Percentiles rank a stretch among this genome's conserved stretches.
phyloP scores from a whole-genome alignment of 2,113 vertebrate genomes.

The Aphelocoma coerulescens region DNA sequence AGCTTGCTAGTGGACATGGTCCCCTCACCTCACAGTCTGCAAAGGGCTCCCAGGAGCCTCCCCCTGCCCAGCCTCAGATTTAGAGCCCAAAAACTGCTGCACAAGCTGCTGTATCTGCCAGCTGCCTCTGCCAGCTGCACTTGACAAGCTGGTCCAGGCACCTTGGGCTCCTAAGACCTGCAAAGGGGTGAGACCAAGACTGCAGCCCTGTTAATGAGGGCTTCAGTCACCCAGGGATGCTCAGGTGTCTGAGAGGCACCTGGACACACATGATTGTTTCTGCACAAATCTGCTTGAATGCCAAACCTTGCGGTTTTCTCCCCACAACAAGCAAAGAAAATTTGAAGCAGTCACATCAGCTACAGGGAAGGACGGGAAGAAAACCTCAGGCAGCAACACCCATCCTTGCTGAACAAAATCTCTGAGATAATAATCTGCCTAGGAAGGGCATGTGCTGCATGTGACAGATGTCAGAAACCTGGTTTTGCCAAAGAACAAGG shows the following conservation, averaged over 20 bases:
- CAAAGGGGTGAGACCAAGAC: background rate
- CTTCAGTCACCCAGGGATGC: background rate
- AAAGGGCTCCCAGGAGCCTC: background rate
- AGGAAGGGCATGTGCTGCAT: background rate
- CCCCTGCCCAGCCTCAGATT: background rate
- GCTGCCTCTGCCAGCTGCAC: background rate
- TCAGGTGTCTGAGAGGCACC: background rate
- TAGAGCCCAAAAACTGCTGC: background rate
- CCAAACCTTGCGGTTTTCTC: background rate
- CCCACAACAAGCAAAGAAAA: background rate
- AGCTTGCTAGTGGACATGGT: accelerated
- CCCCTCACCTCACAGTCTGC: background rate
- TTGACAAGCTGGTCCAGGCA: accelerated
- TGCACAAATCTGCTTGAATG: background rate
- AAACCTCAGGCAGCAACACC: background rate
- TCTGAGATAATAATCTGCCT: background rate
- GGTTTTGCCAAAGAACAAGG: background rate
- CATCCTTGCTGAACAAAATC: background rate
- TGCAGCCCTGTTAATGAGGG: background rate
- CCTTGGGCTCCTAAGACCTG: background rate
- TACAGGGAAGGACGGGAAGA: background rate
- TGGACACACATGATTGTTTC: background rate
- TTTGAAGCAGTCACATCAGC: background rate
- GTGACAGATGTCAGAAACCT: background rate
- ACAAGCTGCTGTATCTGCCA: background rate